Percentiles rank a stretch among this genome's conserved stretches.
Evolutionary conservation across 2,888 invertebrate genomes (phyloP).

Genomic region (Eledone cirrhosa): DNA sequence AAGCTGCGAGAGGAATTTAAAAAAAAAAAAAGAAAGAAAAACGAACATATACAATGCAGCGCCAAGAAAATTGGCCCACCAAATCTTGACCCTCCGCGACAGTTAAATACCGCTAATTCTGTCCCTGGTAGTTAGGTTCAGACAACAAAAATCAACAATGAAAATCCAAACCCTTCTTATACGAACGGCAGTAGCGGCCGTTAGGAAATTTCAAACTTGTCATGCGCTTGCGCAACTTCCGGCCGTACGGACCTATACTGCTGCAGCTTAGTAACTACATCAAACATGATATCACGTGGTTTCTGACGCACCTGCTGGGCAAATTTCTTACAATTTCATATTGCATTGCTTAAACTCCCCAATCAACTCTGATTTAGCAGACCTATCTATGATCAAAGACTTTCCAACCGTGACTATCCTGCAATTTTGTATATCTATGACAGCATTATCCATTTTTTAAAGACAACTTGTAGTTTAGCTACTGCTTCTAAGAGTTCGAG

Average conservation of each 20-base stretch:
- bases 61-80: background rate
- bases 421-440: too few relatives aligned
- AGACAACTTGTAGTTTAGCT: too few relatives aligned
- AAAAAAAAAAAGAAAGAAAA: background rate
- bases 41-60: background rate
- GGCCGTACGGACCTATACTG: background rate
- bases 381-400: too few relatives aligned
- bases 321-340: too few relatives aligned
- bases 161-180: background rate
- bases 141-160: background rate
- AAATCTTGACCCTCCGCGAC: background rate
- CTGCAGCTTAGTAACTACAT: slow-evolving; percentile 20
- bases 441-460: too few relatives aligned
- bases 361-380: too few relatives aligned
- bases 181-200: slow-evolving; percentile 13
- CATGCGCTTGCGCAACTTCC: slow-evolving; percentile 28
- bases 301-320: too few relatives aligned
- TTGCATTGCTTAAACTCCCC: too few relatives aligned
- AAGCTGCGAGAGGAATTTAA: too few relatives aligned
- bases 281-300: slow-evolving; percentile 7
- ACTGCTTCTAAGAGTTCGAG: too few relatives aligned
- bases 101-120: background rate
- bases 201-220: slow-evolving; percentile 9
- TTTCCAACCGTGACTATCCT: too few relatives aligned
- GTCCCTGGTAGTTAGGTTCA: background rate